These are phyloP conservation scores for Zaprionus lineosus DNA, from an alignment of 2,888 invertebrate genomes.

Conservation along the genomic window DNA sequence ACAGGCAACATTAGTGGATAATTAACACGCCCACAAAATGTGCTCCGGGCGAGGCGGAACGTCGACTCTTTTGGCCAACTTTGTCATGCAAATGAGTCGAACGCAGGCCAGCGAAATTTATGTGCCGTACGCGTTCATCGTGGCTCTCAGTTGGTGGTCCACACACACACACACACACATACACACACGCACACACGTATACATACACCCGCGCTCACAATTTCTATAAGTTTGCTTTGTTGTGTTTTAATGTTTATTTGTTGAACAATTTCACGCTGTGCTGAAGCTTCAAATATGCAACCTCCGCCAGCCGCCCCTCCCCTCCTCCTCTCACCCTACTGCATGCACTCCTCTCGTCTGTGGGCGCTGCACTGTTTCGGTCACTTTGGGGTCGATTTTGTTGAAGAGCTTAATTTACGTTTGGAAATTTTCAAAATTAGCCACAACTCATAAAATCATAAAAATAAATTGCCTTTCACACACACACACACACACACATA, in stretches of 20 bases:
- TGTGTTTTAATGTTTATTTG: too few relatives aligned
- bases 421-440: slow-evolving; percentile 47
- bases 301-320: slow-evolving; percentile 65
- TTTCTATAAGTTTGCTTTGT: slow-evolving; percentile 14
- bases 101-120: slow-evolving; percentile 51
- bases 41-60: slow-evolving; percentile 11
- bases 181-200: too few relatives aligned
- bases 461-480: slow-evolving; percentile 48
- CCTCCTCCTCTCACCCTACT: too few relatives aligned
- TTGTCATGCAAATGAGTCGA: slow-evolving; percentile 71
- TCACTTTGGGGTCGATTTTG: slow-evolving; percentile 29
- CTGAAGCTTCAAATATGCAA: slow-evolving; percentile 32
- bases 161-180: slow-evolving; percentile 5
- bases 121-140: slow-evolving; percentile 47
- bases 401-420: slow-evolving; percentile 35
- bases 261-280: slow-evolving; percentile 62
- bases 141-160: slow-evolving; percentile 63
- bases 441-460: slow-evolving; percentile 16
- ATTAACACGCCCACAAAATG: slow-evolving; percentile 73
- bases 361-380: slow-evolving; percentile 37
- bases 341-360: too few relatives aligned
- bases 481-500: slow-evolving; percentile 12
- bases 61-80: slow-evolving; percentile 66
- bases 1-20: slow-evolving; percentile 72
- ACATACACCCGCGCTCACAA: neutral